These are phyloP conservation scores for Rattus rattus DNA, from an alignment of 2,113 vertebrate genomes.

Conservation along the genomic window DNA sequence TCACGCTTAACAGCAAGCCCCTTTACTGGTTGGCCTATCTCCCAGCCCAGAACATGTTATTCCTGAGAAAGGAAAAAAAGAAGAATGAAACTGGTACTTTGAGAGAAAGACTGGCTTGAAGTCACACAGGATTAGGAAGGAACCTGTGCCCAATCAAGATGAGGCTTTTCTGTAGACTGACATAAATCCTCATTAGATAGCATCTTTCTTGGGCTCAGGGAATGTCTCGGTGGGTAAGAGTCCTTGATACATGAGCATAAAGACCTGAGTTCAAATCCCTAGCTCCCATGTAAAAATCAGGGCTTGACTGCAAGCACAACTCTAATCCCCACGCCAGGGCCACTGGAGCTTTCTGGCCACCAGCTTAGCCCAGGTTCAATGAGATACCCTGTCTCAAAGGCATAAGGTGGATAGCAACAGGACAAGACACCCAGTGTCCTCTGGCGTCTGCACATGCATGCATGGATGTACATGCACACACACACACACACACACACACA, in stretches of 20 bases:
- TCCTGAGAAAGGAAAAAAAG: neutral
- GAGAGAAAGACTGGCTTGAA: too few relatives aligned
- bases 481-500: neutral
- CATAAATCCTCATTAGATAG: rapidly evolving
- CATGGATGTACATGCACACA: neutral
- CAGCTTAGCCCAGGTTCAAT: neutral
- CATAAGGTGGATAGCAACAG: neutral
- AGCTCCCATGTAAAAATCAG: neutral
- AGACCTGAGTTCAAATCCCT: neutral
- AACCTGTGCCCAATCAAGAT: neutral
- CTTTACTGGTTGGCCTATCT: too few relatives aligned
- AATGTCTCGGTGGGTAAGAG: neutral
- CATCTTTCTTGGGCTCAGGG: neutral
- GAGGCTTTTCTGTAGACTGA: neutral
- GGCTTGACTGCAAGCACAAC: neutral
- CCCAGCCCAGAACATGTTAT: neutral
- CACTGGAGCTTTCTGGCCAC: neutral
- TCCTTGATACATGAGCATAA: too few relatives aligned
- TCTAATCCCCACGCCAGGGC: neutral
- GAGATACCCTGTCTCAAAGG: neutral
- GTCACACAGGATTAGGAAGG: rapidly evolving
- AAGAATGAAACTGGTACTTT: rapidly evolving
- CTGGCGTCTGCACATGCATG: neutral
- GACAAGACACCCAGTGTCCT: neutral
- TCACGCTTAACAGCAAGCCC: too few relatives aligned